Base-by-base conservation (phyloP, 2,888 invertebrate species). In the Harpalus rubripes region DNA sequence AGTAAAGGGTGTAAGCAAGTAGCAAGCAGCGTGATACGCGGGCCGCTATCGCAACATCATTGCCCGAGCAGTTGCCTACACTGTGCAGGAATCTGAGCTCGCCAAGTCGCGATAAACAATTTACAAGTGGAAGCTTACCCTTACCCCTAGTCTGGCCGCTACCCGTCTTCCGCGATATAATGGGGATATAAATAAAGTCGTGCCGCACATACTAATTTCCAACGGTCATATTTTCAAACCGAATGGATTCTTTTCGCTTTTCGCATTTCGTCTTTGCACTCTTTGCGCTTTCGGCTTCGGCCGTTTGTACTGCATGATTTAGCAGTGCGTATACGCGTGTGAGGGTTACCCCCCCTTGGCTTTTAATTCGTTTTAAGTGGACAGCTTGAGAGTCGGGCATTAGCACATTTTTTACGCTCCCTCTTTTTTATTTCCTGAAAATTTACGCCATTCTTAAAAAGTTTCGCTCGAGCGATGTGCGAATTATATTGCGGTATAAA, bases 131-230 rank as follows among this genome's bases (percentile, higher is more conserved):
- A 84, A 84, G 12, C 84, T 63, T 68, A 44, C 61, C 32, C 65
- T 32, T 32, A 56, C 32, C 61, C 72, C 44, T 32, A 16, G 52
- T 39, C 8, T 76, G 18, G 44, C 39, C 76, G 76, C 59, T 63
- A 68, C 85, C 22, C 84, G 79, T 86, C 82, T 84, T 82, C 82
- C 81, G 81, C 72, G 61, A 81, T 86, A 85, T 86, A 85, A 82
- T 82, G 82, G 74, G 82, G 82, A 79, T 79, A 85, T 84, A 84
- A 84, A 84, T 84, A 84, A 78, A 78, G 63, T 84, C 84, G 78
- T 84, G 84, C 61, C 39, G 63, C 63, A 78, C 76, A 84, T 84
- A 84, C 84, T 78, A 84, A 84, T 84, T 84, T 84, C 78, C 63
- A 39, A 52, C 52, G 78, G 72, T 78, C 84, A 84, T 84, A 84